A percentile compares a stretch with the other conserved stretches of the same genome.
These are phyloP conservation scores for Sinonovacula constricta DNA, from an alignment of 1,140 invertebrate genomes.

Conservation along the genomic window DNA sequence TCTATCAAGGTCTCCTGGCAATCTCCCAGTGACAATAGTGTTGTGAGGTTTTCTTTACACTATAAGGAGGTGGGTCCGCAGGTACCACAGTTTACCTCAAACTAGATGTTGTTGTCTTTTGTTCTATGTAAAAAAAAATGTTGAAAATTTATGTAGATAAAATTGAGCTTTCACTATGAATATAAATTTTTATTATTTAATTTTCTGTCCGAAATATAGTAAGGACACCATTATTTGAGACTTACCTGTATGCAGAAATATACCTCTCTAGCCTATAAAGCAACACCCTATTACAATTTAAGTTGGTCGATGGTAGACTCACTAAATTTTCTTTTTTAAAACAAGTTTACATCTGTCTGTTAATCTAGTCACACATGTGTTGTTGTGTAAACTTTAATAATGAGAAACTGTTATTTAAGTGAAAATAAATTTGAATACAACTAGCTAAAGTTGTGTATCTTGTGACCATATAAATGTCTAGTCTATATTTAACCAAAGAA, in stretches of 20 bases:
- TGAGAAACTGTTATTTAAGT: background rate
- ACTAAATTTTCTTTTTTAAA: no score
- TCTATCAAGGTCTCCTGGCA: conserved; percentile 84
- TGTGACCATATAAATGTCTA: background rate
- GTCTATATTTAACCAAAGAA: background rate
- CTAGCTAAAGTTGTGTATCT: background rate
- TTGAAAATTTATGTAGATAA: background rate
- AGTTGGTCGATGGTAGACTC: no score
- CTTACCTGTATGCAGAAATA: no score
- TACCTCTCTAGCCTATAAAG: no score
- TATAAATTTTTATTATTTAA: background rate
- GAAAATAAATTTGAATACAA: background rate
- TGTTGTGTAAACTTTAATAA: no score
- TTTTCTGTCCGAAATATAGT: background rate
- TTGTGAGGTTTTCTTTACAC: conserved; percentile 56
- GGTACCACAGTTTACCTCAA: background rate
- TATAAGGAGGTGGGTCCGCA: conserved; percentile 55
- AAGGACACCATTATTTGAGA: no score
- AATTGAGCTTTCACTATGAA: background rate
- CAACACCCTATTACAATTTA: no score
- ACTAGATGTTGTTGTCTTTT: background rate
- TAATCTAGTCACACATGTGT: no score
- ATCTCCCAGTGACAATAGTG: conserved; percentile 76
- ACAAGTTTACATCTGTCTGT: no score
- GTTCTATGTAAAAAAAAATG: background rate